Conservation (phyloP, 2,888 invertebrate genomes). For the Heteromyza rotundicornis region DNA sequence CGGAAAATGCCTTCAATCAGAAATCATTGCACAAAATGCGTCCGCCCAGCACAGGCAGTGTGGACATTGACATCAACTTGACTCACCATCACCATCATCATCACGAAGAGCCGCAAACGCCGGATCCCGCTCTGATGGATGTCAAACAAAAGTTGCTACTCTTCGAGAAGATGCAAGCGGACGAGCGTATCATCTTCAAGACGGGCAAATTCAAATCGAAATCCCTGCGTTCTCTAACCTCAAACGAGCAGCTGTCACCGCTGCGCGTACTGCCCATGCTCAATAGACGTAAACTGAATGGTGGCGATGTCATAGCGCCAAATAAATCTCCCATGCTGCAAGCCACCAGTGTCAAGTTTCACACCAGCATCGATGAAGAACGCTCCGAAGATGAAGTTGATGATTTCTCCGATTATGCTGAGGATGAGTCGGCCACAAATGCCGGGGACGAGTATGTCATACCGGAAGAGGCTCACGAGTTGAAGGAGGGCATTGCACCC, state of each 20-base stretch:
- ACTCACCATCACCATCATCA: too few species aligned
- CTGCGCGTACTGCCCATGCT: slow-evolving; percentile 24
- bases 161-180: slow-evolving; percentile 49
- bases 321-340: not conserved
- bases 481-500: slow-evolving; percentile 38
- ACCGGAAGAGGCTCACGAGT: slow-evolving; percentile 38
- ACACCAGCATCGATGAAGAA: slow-evolving; percentile 50
- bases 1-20: slow-evolving; percentile 52
- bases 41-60: slow-evolving; percentile 21
- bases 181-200: slow-evolving; percentile 40
- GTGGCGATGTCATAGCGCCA: slow-evolving; percentile 10
- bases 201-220: slow-evolving; percentile 32
- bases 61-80: slow-evolving; percentile 9
- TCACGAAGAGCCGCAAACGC: slow-evolving; percentile 12
- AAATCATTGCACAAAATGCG: slow-evolving; percentile 50
- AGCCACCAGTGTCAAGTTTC: not conserved
- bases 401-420: slow-evolving; percentile 45
- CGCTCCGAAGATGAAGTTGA: slow-evolving; percentile 60
- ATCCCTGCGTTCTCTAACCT: slow-evolving; percentile 33
- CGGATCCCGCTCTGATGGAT: slow-evolving; percentile 50
- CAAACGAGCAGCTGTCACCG: not conserved
- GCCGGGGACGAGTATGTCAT: slow-evolving; percentile 13
- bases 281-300: not conserved
- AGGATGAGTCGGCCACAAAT: slow-evolving; percentile 24
- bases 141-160: slow-evolving; percentile 51